phyloP scores from a whole-genome alignment of 2,888 invertebrate genomes.

The Orthonevra nobilis region DNA sequence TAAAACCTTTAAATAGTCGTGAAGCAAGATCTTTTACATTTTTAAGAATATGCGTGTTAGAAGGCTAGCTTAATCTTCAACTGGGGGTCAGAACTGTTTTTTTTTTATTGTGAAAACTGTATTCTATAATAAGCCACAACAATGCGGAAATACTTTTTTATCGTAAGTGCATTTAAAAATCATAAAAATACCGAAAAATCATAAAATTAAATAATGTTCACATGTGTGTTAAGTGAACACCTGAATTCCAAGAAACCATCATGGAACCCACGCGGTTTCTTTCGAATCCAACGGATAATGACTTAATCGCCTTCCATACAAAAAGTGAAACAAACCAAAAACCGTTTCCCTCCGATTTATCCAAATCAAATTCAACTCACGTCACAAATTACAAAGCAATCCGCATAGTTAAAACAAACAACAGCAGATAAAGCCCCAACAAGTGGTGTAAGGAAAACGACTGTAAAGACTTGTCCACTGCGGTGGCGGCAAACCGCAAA shows the following conservation, averaged over 20 bases:
- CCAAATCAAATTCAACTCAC: slow-evolving; percentile 35
- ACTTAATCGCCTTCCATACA: slow-evolving; percentile 9
- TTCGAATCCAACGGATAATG: neutral
- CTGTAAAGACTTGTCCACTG: slow-evolving; percentile 22
- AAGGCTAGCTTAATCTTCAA: too few relatives aligned
- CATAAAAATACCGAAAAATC: too few relatives aligned
- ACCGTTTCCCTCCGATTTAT: slow-evolving; percentile 15
- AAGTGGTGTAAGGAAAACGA: slow-evolving; percentile 14
- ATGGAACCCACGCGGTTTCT: neutral
- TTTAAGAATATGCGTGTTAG: too few relatives aligned
- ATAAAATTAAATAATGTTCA: too few relatives aligned
- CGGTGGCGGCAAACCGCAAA: slow-evolving; percentile 5
- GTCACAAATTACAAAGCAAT: slow-evolving; percentile 56
- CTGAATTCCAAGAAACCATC: slow-evolving; percentile 15
- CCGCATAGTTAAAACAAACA: slow-evolving; percentile 15
- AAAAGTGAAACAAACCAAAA: neutral
- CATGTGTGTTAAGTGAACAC: too few relatives aligned
- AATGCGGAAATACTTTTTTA: too few relatives aligned
- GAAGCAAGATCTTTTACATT: too few relatives aligned
- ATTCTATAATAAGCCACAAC: too few relatives aligned
- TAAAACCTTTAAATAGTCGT: too few relatives aligned
- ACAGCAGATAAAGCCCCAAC: slow-evolving; percentile 12
- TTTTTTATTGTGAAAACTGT: too few relatives aligned
- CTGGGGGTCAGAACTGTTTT: too few relatives aligned
- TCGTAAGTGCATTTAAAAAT: too few relatives aligned